Base-by-base conservation (phyloP, 2,113 vertebrate genomes). In the Corythaeola cristata region DNA sequence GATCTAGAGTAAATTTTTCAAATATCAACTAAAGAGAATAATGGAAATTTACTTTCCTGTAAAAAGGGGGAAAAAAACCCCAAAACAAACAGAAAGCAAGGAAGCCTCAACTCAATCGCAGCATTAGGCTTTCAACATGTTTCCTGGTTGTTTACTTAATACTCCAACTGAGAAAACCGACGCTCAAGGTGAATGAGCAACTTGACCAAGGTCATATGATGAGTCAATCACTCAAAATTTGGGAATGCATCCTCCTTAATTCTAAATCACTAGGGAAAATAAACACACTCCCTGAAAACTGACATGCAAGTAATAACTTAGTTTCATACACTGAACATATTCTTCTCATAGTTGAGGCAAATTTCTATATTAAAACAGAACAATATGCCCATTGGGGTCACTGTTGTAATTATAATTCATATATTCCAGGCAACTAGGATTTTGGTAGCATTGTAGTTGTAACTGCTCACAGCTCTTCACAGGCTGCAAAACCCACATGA, bases 211-310 rank as follows among this genome's bases (percentile, higher is more conserved):
- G 87, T 74, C 67, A 60, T 88, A 84, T 11, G 72, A 91, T 91
- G 96, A 97, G 89, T 96, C 97, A 97, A 89, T 77, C 87, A 75
- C 87, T 88, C 53, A 74, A 52, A 81, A 71, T 95, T 92, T 85
- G 95, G 87, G 90, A 97, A 97, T 64, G 87, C 85, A 76, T 78
- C 73, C 84, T 97, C 88, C 90, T 95, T 76, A 88, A 89, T 90
- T 82, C 49, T 72, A 88, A 82, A 93, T 45, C 92, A 69, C 87
- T 94, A 93, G 24, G 87, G 27, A 94, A 47, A 72, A 73, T 91
- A 39, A 39, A 85, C 84, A 86, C 59, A 81, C 76, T 73, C 87
- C 60, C 53, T 93, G 87, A 95, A 90, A 83, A 93, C 50, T 50
- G 62, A 72, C 18, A 64, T 30, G 52, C 47, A 94, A 96, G 64